Base-by-base conservation (phyloP, 2,888 invertebrate genomes). In the Tinea semifulvella region DNA sequence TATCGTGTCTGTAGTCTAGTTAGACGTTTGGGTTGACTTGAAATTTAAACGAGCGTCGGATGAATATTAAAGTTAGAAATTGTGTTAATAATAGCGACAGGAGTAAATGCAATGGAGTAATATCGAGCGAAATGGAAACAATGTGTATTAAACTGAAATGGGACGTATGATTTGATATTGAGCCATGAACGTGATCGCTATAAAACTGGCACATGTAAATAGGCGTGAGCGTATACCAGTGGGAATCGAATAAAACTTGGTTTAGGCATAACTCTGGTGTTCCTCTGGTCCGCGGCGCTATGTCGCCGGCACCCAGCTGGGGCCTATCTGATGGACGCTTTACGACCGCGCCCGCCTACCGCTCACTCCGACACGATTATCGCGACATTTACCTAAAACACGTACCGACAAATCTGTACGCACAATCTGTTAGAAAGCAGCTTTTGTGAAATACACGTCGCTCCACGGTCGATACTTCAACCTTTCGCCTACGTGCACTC, bases 271-370 rank as follows among this genome's bases (percentile, higher is more conserved):
- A n/a, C n/a, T n/a, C n/a, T n/a, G n/a, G n/a, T n/a, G n/a, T n/a
- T n/a, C n/a, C n/a, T n/a, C n/a, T n/a, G n/a, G n/a, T n/a, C n/a
- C n/a, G n/a, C n/a, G 36, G 36, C 36, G 36, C 17, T 36, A 36
- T 36, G 36, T 16, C 40, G 38, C 10, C 20, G 42, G 45, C 27
- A 27, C 18, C 48, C 45, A 39, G 48, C 48, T 46, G 48, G 19
- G 46, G 8, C 20, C 53, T 72, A 73, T 75, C 74, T 56, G 74
- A 74, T 73, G 63, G 60, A 68, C 67, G 71, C 61, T 63, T 65
- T 62, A 67, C 60, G 57, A 61, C 60, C 56, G 53, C 47, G 61
- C 59, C 53, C 56, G 60, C 60, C 52, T 62, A 63, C 68, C 61
- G 61, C 50, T 61, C 57, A 57, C 57, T 61, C 61, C 49, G 53